A percentile compares a stretch with the other conserved stretches of the same genome.
Evolutionary conservation across 2,113 vertebrate species (phyloP).

Genomic region (Benthochromis sp.): DNA sequence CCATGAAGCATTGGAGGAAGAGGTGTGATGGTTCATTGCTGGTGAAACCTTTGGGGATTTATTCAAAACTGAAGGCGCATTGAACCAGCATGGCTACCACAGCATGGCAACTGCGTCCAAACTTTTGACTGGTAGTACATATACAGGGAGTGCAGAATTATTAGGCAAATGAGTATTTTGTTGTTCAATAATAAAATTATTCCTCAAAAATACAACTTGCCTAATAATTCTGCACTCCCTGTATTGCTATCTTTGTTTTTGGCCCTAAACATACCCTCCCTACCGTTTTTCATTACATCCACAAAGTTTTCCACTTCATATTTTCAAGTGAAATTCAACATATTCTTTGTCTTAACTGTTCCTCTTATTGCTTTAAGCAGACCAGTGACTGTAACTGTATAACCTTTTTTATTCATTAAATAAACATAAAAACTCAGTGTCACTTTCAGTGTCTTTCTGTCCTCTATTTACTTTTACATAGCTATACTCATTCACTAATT

Average conservation of each 20-base stretch:
- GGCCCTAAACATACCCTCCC: background rate
- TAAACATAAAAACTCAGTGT: background rate
- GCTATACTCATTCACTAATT: background rate
- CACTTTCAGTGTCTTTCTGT: background rate
- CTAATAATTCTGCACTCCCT: too few species aligned
- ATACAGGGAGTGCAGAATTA: too few species aligned
- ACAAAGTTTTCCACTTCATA: background rate
- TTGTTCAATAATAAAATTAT: too few species aligned
- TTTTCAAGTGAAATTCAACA: background rate
- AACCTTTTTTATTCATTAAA: background rate
- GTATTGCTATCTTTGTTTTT: background rate
- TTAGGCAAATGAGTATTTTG: too few species aligned
- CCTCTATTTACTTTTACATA: background rate
- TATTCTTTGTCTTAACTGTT: background rate
- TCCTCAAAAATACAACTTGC: too few species aligned
- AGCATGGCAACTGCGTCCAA: background rate
- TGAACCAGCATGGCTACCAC: background rate
- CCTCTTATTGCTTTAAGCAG: background rate
- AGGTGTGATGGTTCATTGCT: background rate
- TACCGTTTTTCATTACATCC: background rate
- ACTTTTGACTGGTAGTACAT: background rate
- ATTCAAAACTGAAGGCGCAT: fast-evolving
- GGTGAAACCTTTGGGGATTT: background rate
- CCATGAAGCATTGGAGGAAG: background rate
- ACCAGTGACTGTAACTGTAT: background rate